Evolutionary conservation across 1,140 invertebrate genomes (phyloP).

Genomic region (Tetranychus urticae): DNA sequence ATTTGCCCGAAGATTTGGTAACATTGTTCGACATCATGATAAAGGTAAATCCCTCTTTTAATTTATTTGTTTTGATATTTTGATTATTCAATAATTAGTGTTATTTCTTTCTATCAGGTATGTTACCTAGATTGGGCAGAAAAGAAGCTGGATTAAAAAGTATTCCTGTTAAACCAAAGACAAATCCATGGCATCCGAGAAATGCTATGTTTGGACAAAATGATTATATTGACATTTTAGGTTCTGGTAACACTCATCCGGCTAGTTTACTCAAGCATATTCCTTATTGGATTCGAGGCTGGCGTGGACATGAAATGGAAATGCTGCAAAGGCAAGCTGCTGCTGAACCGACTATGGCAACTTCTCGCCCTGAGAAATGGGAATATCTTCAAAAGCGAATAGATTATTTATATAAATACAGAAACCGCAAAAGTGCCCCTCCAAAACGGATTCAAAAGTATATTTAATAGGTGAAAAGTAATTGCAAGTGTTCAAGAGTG

Average conservation of each 20-base stretch:
- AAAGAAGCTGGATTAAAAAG: not conserved
- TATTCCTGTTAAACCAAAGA: slow-evolving; percentile 18
- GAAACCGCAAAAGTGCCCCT: slow-evolving; percentile 31
- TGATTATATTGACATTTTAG: slow-evolving; percentile 82
- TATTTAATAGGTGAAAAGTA: not conserved
- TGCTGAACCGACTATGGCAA: slow-evolving; percentile 31
- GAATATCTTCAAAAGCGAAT: slow-evolving; percentile 43
- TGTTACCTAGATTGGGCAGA: not conserved
- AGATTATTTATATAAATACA: slow-evolving; percentile 39
- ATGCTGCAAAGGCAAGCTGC: slow-evolving; percentile 44
- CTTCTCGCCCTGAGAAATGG: slow-evolving; percentile 45
- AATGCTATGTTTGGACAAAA: slow-evolving; percentile 75
- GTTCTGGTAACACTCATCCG: slow-evolving; percentile 51
- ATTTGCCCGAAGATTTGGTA: not conserved
- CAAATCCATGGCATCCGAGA: slow-evolving; percentile 36
- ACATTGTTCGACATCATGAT: not conserved
- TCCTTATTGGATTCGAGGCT: slow-evolving; percentile 59
- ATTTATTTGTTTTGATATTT: not conserved
- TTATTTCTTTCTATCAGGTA: not conserved
- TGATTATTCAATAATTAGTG: not conserved
- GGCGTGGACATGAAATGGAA: slow-evolving; percentile 59
- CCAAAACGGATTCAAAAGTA: not conserved
- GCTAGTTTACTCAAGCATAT: slow-evolving; percentile 53
- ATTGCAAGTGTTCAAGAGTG: too few relatives aligned
- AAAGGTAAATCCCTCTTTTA: not conserved